Evolutionary conservation across 1,140 invertebrate genomes (phyloP), one percentile per base, ranked within the genome.

Genomic region (Papilio aristodemus): DNA sequence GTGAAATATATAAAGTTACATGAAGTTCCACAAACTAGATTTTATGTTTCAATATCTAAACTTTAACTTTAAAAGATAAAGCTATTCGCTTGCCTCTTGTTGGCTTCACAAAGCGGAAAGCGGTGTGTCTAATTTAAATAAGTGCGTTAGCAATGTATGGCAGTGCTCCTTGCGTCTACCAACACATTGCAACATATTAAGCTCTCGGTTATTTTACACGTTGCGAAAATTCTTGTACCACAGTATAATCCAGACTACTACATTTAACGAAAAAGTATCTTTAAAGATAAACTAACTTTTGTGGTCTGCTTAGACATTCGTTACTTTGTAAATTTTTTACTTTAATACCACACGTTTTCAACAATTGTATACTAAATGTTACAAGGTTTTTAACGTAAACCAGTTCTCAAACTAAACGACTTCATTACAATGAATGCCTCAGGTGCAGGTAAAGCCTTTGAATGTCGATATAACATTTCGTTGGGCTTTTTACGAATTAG

Each of bases 91-190:
- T 46, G 14, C 14, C 17, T 19, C 14, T 46, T 46, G 17, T 14
- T 6, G 27, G 27, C 17, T 46, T 8, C 43, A 46, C 43, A 46
- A 46, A 46, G 43, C 7, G 11, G 43, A 19, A 19, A 19, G n/a
- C n/a, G n/a, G n/a, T 17, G 17, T 19, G 19, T 41, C 14, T 54
- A 75, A 73, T 77, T 73, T 86, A 76, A 77, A 85, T 81, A 84
- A 79, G 83, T 88, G 80, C 79, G 83, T 81, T 77, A 73, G 71
- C 39, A 22, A 68, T 88, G 83, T 88, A 73, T 75, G 75, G 71
- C 72, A 69, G 84, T 78, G 82, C 75, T 80, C 81, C n/a, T n/a
- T n/a, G n/a, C n/a, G n/a, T n/a, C n/a, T 84, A 79, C 71, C 10
- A 54, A 54, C 46, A 54, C 22, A 22, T 22, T 11, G 19, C 46